These are phyloP conservation scores for Pangasius larnaudii DNA, from an alignment of 2,797 vertebrate genomes.

Conservation along the genomic window DNA sequence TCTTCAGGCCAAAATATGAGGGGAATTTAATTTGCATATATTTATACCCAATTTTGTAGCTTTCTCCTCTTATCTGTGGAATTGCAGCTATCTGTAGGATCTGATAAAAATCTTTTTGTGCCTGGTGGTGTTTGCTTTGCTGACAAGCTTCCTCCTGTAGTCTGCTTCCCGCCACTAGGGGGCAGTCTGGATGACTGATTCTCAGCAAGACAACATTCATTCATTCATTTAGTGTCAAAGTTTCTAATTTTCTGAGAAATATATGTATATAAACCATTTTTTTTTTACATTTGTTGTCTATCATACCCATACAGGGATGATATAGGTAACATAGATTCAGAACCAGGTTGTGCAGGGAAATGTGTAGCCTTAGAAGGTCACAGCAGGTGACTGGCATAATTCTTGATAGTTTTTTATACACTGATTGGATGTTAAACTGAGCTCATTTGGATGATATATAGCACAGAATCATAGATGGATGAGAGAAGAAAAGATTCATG, in stretches of 20 bases:
- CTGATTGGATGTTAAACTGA: background rate
- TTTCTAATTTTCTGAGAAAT: background rate
- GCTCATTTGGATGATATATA: background rate
- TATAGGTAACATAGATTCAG: background rate
- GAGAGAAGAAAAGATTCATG: background rate
- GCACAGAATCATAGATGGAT: background rate
- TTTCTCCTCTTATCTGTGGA: slow-evolving; percentile 66
- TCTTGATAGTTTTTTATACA: background rate
- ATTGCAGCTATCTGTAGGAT: slow-evolving; percentile 74
- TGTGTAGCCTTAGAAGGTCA: background rate
- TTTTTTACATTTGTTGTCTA: background rate
- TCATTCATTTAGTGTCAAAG: background rate
- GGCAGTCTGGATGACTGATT: slow-evolving; percentile 66
- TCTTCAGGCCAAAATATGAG: slow-evolving; percentile 70
- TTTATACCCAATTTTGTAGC: slow-evolving; percentile 69
- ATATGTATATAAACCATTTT: background rate
- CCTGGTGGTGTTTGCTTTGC: slow-evolving; percentile 63
- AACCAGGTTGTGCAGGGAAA: background rate
- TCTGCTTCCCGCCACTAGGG: slow-evolving; percentile 71
- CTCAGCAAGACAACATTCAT: slow-evolving; percentile 13
- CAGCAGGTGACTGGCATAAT: background rate
- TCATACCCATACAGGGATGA: background rate
- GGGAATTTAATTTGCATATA: slow-evolving; percentile 74
- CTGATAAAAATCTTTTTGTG: slow-evolving; percentile 72
- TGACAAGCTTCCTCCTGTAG: background rate